Base-by-base conservation (phyloP, 2,113 vertebrate species). In the Synchiropus splendidus region DNA sequence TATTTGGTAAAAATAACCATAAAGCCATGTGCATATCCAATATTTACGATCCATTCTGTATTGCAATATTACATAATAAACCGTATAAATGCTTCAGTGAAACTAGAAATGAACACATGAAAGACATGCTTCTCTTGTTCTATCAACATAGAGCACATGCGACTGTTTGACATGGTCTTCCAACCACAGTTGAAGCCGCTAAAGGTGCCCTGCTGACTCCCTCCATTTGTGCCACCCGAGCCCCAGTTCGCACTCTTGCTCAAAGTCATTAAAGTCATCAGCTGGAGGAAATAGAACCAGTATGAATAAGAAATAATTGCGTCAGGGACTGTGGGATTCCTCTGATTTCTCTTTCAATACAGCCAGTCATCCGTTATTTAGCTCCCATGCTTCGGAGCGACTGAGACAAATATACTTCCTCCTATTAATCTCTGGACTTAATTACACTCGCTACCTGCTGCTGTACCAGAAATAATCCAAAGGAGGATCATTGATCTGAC, bases 301-400 rank as follows among this genome's bases (percentile, higher is more conserved):
- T 85, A 74, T 83, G 90, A 91, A 89, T 82, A 72, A 69, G 83
- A 89, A 91, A 88, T 96, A 94, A 96, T 92, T 94, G 85, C 89
- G 85, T 89, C 33, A 34, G 92, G 90, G 91, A 91, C 60, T 75
- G 64, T 67, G 91, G 88, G 89, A 92, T 71, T 83, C 61, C 36
- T 71, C 85, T 67, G 83, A 86, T 84, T 87, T 84, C 61, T 36
- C 12, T 82, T 74, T 60, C 82, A 78, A 87, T 87, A 88, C 86
- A 82, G 63, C 55, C 45, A 67, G 74, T 60, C 75, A 56, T 72
- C 67, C 75, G 70, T 68, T 77, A 64, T 80, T 84, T 75, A 73
- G 72, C 78, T 80, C 55, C 41, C 67, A 59, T 72, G 83, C 63
- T 41, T 81, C 33, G 77, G 78, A 71, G 69, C 65, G 67, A 85